Base-by-base conservation (phyloP, 2,797 vertebrate genomes). In the Pseudomugil gertrudae region DNA sequence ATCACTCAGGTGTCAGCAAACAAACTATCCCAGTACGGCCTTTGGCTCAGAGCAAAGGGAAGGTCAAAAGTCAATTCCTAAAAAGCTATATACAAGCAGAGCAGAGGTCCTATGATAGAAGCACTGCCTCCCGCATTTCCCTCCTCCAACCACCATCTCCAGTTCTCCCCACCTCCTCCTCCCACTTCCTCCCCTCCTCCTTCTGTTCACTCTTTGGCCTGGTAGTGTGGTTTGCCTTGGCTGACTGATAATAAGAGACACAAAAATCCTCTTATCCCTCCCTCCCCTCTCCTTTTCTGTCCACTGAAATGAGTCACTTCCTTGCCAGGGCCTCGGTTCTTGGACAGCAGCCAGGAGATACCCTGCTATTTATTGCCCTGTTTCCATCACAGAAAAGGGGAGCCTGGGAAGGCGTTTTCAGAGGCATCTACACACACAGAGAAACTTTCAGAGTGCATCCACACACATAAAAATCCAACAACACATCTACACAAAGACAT, bases 211-310 rank as follows among this genome's bases (percentile, higher is more conserved):
- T 84, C 76, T 78, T 74, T 72, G 73, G 92, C 88, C 90, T 92
- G 85, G 74, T 87, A 85, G 87, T 93, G 92, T 90, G 93, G 94
- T 95, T 95, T 93, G 87, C 94, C 93, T 95, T 93, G 90, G 89
- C 90, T 93, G 90, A 86, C 89, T 95, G 94, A 95, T 95, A 95
- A 96, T 95, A 93, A 94, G 90, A 94, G 86, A 93, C 90, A 87
- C 87, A 93, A 91, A 95, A 95, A 91, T 91, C 91, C 89, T 90
- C 90, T 90, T 86, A 85, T 72, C 61, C 89, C 84, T 62, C 51
- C 50, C 47, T 47, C 45, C 57, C 32, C 79, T 51, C 43, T 72
- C 89, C 90, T 81, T 87, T 84, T 87, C 78, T 87, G 81, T 84
- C 64, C 90, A 86, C 91, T 87, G 78, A 91, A 92, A 88, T 93